These are phyloP conservation scores for Oxytorus armatus DNA, from an alignment of 2,888 invertebrate species.

Conservation along the genomic window DNA sequence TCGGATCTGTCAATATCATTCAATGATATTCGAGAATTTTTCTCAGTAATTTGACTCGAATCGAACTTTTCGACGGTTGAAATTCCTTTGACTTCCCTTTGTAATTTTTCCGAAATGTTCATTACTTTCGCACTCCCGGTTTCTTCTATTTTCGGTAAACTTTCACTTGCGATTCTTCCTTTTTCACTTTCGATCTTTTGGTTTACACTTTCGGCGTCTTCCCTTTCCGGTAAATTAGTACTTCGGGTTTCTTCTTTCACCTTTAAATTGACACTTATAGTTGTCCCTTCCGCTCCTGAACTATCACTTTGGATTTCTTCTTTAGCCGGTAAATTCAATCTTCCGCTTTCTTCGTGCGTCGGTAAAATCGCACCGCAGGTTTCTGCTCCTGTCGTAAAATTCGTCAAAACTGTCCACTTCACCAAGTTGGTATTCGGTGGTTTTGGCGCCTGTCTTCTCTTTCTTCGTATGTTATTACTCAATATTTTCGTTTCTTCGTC, in stretches of 20 bases:
- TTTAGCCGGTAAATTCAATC: background rate
- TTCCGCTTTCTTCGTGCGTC: background rate
- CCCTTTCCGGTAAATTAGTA: background rate
- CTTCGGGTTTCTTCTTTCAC: slow-evolving; percentile 7
- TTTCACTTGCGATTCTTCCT: background rate
- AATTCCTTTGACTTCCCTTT: background rate
- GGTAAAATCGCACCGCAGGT: background rate
- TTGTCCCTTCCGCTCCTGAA: background rate
- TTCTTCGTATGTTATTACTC: slow-evolving; percentile 75
- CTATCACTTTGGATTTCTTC: background rate
- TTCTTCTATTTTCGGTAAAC: background rate
- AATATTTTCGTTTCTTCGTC: slow-evolving; percentile 74
- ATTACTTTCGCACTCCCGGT: background rate
- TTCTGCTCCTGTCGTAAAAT: background rate
- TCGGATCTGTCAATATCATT: background rate
- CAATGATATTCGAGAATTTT: background rate
- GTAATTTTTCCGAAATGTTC: background rate
- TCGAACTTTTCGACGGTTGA: background rate
- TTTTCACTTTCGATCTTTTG: too few species aligned
- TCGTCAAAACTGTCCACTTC: slow-evolving; percentile 25
- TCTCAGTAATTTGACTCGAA: background rate
- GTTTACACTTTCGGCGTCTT: background rate
- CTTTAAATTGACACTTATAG: background rate
- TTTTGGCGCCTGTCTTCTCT: slow-evolving; percentile 86
- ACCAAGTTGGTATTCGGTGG: slow-evolving; percentile 82